A percentile compares a stretch with the other conserved stretches of the same genome.
These are phyloP conservation scores for Eurosta solidaginis DNA, from an alignment of 1,140 invertebrate species.

Conservation along the genomic window DNA sequence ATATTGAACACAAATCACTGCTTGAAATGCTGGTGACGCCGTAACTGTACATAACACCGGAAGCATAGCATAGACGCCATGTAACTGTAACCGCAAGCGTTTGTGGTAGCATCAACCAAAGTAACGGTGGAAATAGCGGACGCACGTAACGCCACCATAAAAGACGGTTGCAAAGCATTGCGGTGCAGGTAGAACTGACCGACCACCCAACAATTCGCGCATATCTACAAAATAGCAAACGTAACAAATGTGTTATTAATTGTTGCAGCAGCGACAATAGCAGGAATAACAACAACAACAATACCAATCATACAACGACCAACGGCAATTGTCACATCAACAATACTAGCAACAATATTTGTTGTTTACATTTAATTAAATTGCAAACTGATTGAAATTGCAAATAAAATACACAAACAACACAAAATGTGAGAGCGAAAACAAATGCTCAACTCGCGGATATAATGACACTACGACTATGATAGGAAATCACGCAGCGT, in stretches of 20 bases:
- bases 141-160: neutral
- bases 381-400: slow-evolving; percentile 9
- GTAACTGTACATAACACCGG: too few species aligned
- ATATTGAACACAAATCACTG: too few species aligned
- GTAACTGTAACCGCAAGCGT: neutral
- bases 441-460: neutral
- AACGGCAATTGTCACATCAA: neutral
- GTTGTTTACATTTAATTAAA: slow-evolving; percentile 29
- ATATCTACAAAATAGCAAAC: neutral
- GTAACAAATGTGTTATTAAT: neutral
- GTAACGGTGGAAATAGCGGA: neutral
- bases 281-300: neutral
- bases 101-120: neutral
- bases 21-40: too few species aligned
- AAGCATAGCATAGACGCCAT: neutral
- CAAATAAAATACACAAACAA: slow-evolving; percentile 21
- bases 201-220: neutral
- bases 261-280: neutral
- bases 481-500: neutral
- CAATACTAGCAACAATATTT: slow-evolving; percentile 16
- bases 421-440: neutral
- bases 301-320: neutral
- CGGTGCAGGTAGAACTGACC: neutral
- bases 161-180: slow-evolving; percentile 5
- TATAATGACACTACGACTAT: neutral